phyloP scores from a whole-genome alignment of 1,140 invertebrate genomes.

The Coelopa frigida region DNA sequence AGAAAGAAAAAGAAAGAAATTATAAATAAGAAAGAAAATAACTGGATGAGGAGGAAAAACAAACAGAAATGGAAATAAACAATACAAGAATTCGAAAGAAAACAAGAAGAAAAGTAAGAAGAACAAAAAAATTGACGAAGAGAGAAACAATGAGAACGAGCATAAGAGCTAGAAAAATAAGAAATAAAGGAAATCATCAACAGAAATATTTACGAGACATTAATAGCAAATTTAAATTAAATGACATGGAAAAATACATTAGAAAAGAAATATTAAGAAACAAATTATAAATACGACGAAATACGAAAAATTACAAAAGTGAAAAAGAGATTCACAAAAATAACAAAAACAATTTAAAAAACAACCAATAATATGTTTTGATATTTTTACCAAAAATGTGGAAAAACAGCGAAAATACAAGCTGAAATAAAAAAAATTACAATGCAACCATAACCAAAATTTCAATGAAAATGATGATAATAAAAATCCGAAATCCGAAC shows the following conservation, averaged over 20 bases:
- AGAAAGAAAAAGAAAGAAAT: neutral
- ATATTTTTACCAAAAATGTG: too few species aligned
- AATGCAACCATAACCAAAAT: too few species aligned
- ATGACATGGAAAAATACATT: conserved; percentile 4
- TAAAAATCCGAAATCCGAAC: too few species aligned
- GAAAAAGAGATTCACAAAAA: neutral
- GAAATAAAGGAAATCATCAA: neutral
- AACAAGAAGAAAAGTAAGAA: neutral
- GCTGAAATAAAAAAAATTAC: too few species aligned
- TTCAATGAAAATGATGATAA: too few species aligned
- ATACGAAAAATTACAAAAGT: neutral
- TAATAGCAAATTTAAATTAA: conserved; percentile 11
- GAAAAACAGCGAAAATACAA: neutral
- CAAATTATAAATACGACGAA: conserved; percentile 11
- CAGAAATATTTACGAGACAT: neutral
- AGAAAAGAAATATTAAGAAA: neutral
- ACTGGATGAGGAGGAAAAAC: neutral
- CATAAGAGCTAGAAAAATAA: neutral
- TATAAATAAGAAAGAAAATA: neutral
- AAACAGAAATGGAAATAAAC: neutral
- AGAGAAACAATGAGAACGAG: neutral
- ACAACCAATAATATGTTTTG: neutral
- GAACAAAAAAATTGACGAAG: neutral
- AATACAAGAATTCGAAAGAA: conserved; percentile 9
- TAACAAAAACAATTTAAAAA: neutral